phyloP scores from a whole-genome alignment of 1,140 invertebrate species.

The Dendrolimus kikuchii region DNA sequence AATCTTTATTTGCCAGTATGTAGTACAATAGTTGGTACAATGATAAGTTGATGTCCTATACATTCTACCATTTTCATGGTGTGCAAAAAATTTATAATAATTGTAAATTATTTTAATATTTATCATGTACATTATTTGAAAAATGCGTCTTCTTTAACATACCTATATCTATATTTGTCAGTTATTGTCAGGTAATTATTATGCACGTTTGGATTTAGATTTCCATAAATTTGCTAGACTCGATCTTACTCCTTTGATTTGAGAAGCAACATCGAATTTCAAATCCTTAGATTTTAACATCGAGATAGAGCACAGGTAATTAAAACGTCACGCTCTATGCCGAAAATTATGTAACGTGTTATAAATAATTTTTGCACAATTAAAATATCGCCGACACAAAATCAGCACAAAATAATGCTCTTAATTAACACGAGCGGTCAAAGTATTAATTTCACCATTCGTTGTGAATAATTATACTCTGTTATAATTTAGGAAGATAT shows the following conservation, averaged over 20 bases:
- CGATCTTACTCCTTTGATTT: neutral
- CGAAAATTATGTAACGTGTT: neutral
- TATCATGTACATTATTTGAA: too few relatives aligned
- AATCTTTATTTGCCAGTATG: too few relatives aligned
- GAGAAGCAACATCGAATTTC: neutral
- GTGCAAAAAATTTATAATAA: too few relatives aligned
- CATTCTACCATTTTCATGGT: too few relatives aligned
- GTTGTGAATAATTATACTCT: conserved; percentile 62
- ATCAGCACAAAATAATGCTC: conserved; percentile 31
- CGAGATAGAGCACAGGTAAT: neutral
- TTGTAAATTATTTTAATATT: too few relatives aligned
- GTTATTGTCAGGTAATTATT: too few relatives aligned
- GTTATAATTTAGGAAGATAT: conserved; percentile 54
- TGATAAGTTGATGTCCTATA: too few relatives aligned
- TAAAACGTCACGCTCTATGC: conserved; percentile 1
- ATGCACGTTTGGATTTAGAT: neutral
- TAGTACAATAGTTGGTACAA: too few relatives aligned
- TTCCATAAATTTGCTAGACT: neutral
- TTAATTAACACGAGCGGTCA: conserved; percentile 63
- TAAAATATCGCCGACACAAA: conserved; percentile 19
- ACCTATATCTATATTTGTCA: too few relatives aligned
- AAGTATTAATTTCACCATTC: conserved; percentile 71
- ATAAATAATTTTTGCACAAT: conserved; percentile 9
- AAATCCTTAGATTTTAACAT: neutral
- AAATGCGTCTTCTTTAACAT: too few relatives aligned